Base-by-base conservation (phyloP, 1,140 invertebrate species). In the Protaetia brevitarsis region DNA sequence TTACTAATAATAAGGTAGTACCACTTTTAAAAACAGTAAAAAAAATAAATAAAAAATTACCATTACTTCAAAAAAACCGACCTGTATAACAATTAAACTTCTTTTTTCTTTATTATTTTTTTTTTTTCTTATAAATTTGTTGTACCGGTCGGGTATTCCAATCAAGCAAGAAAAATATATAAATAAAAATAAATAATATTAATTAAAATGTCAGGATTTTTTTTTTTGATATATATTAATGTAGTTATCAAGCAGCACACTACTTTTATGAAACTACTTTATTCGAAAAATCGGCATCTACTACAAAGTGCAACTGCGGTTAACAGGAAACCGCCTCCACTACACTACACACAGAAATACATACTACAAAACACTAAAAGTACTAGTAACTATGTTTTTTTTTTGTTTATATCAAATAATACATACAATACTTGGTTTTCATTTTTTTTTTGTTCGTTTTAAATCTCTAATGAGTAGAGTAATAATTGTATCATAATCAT, bases 321-420 rank as follows among this genome's bases (percentile, higher is more conserved):
- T 58, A 21, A 58, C n/a, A n/a, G n/a, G n/a, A 58, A 16, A 58
- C 56, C 56, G 56, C 56, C 37, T 58, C 26, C 67, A 67, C 77
- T 78, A 77, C 73, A 75, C 78, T 79, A 79, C 77, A 79, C 77
- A 79, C 77, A 74, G 66, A 79, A 70, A 77, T 78, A 79, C 78
- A 78, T 74, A 73, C 77, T 78, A 79, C 75, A 74, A 75, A 61
- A 61, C 26, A 61, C 28, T 61, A 36, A 61, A 45, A n/a, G n/a
- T 45, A 45, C 37, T 45, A 45, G 37, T 45, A 45, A 45, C 37
- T 37, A 10, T 45, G 23, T n/a, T n/a, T n/a, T n/a, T n/a, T n/a
- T n/a, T n/a, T n/a, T n/a, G n/a, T n/a, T n/a, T 45, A 45, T 45
- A 45, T 45, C 37, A 45, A 45, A 45, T 45, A 45, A 45, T 45